phyloP scores from a whole-genome alignment of 2,888 invertebrate genomes.

The Mayetiola destructor region DNA sequence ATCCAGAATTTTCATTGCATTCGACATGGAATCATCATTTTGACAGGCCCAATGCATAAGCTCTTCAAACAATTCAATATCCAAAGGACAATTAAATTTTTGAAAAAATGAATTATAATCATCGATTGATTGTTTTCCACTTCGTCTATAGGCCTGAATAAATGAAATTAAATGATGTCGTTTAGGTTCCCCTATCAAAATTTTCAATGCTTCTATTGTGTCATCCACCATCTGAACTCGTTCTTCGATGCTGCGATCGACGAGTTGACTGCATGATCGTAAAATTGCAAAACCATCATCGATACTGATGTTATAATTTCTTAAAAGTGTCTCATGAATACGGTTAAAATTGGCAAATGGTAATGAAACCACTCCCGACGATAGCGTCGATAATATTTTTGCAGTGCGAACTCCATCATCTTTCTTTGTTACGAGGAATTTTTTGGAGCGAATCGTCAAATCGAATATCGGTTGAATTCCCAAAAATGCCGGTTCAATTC shows the following conservation, averaged over 20 bases:
- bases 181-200: background rate
- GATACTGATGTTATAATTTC: background rate
- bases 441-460: too few relatives aligned
- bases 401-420: background rate
- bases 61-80: constrained; percentile 38
- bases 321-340: background rate
- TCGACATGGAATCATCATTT: constrained; percentile 42
- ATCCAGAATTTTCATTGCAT: constrained; percentile 40
- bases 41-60: constrained; percentile 43
- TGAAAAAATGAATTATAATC: constrained; percentile 5
- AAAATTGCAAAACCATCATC: background rate
- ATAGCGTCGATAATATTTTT: background rate
- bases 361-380: background rate
- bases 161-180: background rate
- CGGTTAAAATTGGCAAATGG: background rate
- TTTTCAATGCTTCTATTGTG: background rate
- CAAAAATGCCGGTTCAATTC: too few relatives aligned
- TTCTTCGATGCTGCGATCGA: background rate
- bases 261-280: background rate
- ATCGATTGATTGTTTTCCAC: background rate
- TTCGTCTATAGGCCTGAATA: background rate
- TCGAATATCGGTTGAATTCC: too few relatives aligned
- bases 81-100: background rate
- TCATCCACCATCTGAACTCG: background rate
- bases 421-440: too few relatives aligned